Conservation (phyloP, 2,888 invertebrate species). For the Rosalia funebris region DNA sequence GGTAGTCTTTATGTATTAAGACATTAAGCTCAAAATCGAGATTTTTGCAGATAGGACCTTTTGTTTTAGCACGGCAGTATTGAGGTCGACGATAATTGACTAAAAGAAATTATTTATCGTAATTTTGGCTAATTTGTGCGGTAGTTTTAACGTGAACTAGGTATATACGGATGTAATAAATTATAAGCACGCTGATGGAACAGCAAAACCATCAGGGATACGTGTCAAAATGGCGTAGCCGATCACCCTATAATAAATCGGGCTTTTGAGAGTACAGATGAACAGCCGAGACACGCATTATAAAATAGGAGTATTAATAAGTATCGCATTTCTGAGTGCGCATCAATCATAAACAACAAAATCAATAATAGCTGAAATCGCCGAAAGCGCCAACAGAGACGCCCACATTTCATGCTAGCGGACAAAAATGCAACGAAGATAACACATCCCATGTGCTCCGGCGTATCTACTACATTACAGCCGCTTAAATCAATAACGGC, state of each 20-base stretch:
- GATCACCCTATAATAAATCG: background rate
- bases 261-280: background rate
- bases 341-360: slow-evolving; percentile 32
- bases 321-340: slow-evolving; percentile 26
- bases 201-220: too few species aligned
- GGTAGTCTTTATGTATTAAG: too few species aligned
- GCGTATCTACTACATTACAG: background rate
- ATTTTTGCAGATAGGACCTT: too few species aligned
- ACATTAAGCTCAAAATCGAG: too few species aligned
- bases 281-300: background rate
- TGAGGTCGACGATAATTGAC: too few species aligned
- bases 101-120: too few species aligned
- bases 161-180: too few species aligned
- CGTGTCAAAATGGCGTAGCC: too few species aligned
- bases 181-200: too few species aligned
- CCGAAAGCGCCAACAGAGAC: slow-evolving; percentile 20
- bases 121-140: too few species aligned
- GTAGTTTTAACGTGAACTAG: too few species aligned
- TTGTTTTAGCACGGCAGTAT: too few species aligned
- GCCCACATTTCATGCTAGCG: slow-evolving; percentile 27
- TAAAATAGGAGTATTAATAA: slow-evolving; percentile 8
- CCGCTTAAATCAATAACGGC: slow-evolving; percentile 8
- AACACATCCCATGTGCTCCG: background rate
- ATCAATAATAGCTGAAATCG: slow-evolving; percentile 28
- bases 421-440: slow-evolving; percentile 25